Conservation (phyloP, 1,140 invertebrate genomes). For the Mycetomoellerius zeteki region DNA sequence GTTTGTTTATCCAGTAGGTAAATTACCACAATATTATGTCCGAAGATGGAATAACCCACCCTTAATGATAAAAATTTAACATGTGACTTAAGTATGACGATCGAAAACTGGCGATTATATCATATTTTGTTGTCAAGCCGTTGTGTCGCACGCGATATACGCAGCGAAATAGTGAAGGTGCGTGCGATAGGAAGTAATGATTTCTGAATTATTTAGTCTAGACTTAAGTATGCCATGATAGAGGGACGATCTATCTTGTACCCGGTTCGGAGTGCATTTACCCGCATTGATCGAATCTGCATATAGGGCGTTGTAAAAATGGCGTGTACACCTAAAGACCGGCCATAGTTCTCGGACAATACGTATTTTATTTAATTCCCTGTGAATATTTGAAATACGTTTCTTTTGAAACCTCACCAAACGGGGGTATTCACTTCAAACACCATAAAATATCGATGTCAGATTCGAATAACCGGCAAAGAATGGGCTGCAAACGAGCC, state of each 20-base stretch:
- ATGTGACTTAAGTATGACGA: neutral
- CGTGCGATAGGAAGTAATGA: conserved; percentile 73
- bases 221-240: conserved; percentile 71
- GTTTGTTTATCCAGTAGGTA: too few species aligned
- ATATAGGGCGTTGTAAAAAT: conserved; percentile 13
- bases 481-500: conserved; percentile 64
- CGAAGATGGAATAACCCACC: too few species aligned
- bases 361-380: neutral
- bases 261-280: conserved; percentile 49
- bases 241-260: conserved; percentile 23
- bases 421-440: neutral
- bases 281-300: conserved; percentile 19
- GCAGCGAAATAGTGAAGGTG: conserved; percentile 44
- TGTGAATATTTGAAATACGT: neutral
- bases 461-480: conserved; percentile 51
- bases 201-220: conserved; percentile 76
- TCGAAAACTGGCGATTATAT: conserved; percentile 11
- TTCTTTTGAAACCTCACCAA: conserved; percentile 12
- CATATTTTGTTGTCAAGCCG: conserved; percentile 42
- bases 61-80: too few species aligned
- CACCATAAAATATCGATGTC: conserved; percentile 40
- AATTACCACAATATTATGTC: too few species aligned
- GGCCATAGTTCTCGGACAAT: neutral
- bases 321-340: neutral
- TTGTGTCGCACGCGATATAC: conserved; percentile 62